Conservation (phyloP, 2,888 invertebrate genomes). For the Anticlea derivata region DNA sequence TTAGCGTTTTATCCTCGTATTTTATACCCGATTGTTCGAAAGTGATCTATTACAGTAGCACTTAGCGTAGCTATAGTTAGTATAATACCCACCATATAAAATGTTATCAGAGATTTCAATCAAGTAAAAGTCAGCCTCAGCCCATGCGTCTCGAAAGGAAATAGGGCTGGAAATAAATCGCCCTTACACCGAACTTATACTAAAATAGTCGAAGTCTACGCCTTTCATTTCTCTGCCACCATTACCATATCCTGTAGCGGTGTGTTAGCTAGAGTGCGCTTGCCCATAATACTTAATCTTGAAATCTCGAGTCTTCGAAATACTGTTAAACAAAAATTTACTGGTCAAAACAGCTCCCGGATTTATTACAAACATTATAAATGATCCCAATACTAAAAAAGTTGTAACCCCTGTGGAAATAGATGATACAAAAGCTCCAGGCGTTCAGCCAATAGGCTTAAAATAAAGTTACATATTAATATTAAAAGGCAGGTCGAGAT, state of each 20-base stretch:
- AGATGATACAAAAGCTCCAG: conserved; percentile 19
- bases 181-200: conserved; percentile 73
- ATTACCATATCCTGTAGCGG: conserved; percentile 79
- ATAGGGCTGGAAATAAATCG: conserved; percentile 80
- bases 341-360: conserved; percentile 19
- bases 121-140: conserved; percentile 49
- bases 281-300: conserved; percentile 52
- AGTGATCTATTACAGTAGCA: conserved; percentile 15
- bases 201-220: conserved; percentile 76
- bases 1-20: conserved; percentile 1
- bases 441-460: conserved; percentile 4
- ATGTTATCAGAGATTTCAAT: conserved; percentile 47
- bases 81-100: conserved; percentile 36
- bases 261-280: conserved; percentile 57
- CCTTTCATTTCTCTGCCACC: conserved; percentile 73
- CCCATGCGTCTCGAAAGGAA: conserved; percentile 67
- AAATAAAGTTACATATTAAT: conserved; percentile 14
- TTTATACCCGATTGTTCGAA: neutral
- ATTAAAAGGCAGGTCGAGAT: conserved; percentile 19
- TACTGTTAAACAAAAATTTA: conserved; percentile 21
- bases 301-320: conserved; percentile 28
- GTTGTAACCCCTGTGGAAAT: conserved; percentile 1
- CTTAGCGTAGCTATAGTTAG: conserved; percentile 33
- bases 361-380: conserved; percentile 13
- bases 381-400: neutral